Base-by-base conservation (phyloP, 2,113 vertebrate species). In the Tenrec ecaudatus region DNA sequence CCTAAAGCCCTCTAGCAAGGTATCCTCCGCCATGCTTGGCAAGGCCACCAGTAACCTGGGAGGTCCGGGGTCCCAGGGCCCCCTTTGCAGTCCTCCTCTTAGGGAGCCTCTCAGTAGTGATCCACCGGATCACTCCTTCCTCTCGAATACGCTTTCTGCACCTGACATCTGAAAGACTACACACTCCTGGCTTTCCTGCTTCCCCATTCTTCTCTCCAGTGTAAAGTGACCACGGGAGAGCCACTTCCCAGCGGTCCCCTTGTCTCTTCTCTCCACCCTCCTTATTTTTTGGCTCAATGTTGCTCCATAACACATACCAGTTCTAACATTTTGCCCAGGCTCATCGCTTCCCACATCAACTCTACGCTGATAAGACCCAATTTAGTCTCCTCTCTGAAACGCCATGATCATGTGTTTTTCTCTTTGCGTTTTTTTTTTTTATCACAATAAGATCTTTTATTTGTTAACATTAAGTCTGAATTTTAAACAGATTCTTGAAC, bases 261-360 rank as follows among this genome's bases (percentile, higher is more conserved):
- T 78, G 38, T 43, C 71, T 83, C 58, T 58, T 84, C 57, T 68
- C 27, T 69, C 22, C 23, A 20, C n/a, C n/a, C n/a, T n/a, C n/a
- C n/a, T n/a, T n/a, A n/a, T n/a, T n/a, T n/a, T n/a, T n/a, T n/a
- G n/a, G n/a, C n/a, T n/a, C n/a, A n/a, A n/a, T n/a, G n/a, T n/a
- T n/a, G n/a, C n/a, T n/a, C n/a, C n/a, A n/a, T n/a, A n/a, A n/a
- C n/a, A n/a, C n/a, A n/a, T n/a, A n/a, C n/a, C 66, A 88, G 14
- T 89, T 25, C 20, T 77, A 84, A 86, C 57, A 47, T n/a, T 15
- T 88, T 66, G 53, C 53, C 25, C 27, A 88, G 83, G 31, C 40
- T 58, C 40, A 93, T 47, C 17, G 33, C 31, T 88, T 88, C 84
- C 53, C n/a, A 87, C 6, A 80, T 25, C 88, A 83, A 22, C 84